phyloP scores from a whole-genome alignment of 92 coral and sea anemone genomes.

The Isaurus tuberculatus region DNA sequence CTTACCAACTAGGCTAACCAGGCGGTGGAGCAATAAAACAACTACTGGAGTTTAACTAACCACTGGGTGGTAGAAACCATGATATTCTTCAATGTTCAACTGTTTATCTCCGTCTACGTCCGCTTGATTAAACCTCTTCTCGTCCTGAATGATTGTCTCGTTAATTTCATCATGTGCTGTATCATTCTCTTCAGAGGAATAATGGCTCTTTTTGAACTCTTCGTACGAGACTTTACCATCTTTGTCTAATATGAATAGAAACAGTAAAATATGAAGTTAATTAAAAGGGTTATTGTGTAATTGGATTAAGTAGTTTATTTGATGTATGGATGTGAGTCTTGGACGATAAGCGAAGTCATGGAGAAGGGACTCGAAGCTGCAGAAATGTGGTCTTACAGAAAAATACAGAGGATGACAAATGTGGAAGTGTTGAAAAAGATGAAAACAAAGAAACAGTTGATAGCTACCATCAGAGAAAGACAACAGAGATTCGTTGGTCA shows the following conservation, averaged over 20 bases:
- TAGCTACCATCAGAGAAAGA: too few species aligned
- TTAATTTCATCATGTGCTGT: constrained; percentile 71
- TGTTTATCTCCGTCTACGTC: constrained; percentile 82
- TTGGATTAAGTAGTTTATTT: too few species aligned
- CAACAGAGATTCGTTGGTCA: too few species aligned
- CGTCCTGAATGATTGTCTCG: constrained; percentile 82
- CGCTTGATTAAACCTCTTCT: constrained; percentile 77
- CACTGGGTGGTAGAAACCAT: constrained; percentile 86
- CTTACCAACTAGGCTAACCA: too few species aligned
- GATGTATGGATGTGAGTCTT: too few species aligned
- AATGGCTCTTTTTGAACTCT: constrained; percentile 86
- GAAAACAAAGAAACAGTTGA: too few species aligned
- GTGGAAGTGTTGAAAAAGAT: too few species aligned
- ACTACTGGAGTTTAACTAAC: constrained; percentile 27
- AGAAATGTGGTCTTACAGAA: too few species aligned
- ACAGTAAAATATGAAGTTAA: not conserved
- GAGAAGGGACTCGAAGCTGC: too few species aligned
- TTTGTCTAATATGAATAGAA: too few species aligned
- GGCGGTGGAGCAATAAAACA: not conserved
- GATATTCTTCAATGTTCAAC: constrained; percentile 75
- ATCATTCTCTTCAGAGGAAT: constrained; percentile 67
- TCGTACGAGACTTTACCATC: constrained; percentile 92
- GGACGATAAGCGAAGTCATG: too few species aligned
- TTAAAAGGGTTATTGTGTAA: not conserved
- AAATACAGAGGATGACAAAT: too few species aligned